These are phyloP conservation scores for Hylaeus volcanicus DNA, from an alignment of 1,140 invertebrate species.

Conservation along the genomic window DNA sequence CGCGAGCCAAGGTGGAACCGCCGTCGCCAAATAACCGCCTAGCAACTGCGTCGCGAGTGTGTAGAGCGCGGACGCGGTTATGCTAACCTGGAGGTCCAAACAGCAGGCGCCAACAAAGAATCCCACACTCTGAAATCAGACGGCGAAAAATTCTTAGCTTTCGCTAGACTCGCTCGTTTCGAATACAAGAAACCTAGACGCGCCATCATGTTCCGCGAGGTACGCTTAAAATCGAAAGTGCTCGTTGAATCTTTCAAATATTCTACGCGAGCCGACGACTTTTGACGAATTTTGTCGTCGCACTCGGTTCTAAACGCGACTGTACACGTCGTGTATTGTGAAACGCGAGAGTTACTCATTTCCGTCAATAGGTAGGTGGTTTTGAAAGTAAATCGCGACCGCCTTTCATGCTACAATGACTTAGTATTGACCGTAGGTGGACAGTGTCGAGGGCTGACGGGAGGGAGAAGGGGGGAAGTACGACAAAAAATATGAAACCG, in stretches of 20 bases:
- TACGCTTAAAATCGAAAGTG: background rate
- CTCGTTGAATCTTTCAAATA: background rate
- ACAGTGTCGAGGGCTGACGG: constrained; percentile 31
- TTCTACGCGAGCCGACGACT: too few species aligned
- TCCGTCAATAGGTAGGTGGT: constrained; percentile 52
- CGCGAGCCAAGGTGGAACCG: constrained; percentile 89
- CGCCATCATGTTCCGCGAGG: too few species aligned
- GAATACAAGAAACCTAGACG: too few species aligned
- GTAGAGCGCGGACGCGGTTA: constrained; percentile 90
- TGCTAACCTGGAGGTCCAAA: constrained; percentile 90
- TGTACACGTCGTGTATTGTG: constrained; percentile 9
- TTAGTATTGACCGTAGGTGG: constrained; percentile 41
- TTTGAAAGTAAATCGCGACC: constrained; percentile 50
- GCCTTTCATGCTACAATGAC: constrained; percentile 40
- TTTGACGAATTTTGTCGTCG: background rate
- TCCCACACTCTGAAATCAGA: constrained; percentile 86
- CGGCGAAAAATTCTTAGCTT: background rate
- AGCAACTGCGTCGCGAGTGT: constrained; percentile 91
- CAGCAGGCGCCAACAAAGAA: constrained; percentile 91
- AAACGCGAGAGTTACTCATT: constrained; percentile 44
- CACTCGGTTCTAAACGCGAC: background rate
- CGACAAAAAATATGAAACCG: constrained; percentile 6
- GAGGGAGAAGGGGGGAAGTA: background rate
- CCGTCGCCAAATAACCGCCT: constrained; percentile 90
- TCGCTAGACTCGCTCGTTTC: background rate